A percentile compares a stretch with the other conserved stretches of the same genome.
Conservation (phyloP, 1,140 invertebrate species). For the Lutraria rhynchaena region DNA sequence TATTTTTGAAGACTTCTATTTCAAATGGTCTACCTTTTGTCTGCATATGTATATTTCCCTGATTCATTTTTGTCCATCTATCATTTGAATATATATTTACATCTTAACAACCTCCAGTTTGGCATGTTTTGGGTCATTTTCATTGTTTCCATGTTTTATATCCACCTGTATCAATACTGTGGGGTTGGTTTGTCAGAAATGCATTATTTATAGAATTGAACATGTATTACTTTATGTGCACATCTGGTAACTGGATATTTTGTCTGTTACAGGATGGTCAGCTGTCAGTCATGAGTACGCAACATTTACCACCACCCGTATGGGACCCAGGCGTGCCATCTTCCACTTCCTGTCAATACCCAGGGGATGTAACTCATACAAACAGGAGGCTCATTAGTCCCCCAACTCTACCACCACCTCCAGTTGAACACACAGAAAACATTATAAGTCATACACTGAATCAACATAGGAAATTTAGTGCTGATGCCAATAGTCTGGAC, state of each 20-base stretch:
- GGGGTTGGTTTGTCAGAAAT: too few relatives aligned
- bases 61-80: too few relatives aligned
- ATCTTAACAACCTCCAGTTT: too few relatives aligned
- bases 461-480: slow-evolving; percentile 50
- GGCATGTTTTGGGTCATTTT: too few relatives aligned
- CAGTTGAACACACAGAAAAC: slow-evolving; percentile 34
- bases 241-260: not conserved
- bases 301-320: slow-evolving; percentile 22
- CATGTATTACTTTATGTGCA: too few relatives aligned
- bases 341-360: not conserved
- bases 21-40: too few relatives aligned
- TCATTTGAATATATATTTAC: too few relatives aligned
- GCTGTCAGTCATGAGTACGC: slow-evolving; percentile 2
- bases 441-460: slow-evolving; percentile 50
- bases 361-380: not conserved
- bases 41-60: too few relatives aligned
- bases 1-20: too few relatives aligned
- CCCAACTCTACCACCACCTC: slow-evolving; percentile 34
- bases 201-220: too few relatives aligned
- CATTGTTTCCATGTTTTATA: too few relatives aligned
- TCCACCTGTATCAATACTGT: too few relatives aligned
- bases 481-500: slow-evolving; percentile 22
- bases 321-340: slow-evolving; percentile 27
- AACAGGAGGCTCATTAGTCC: not conserved
- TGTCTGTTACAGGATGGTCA: slow-evolving; percentile 20